These are phyloP conservation scores for Limenitis camilla DNA, from an alignment of 2,888 invertebrate genomes.

Conservation along the genomic window DNA sequence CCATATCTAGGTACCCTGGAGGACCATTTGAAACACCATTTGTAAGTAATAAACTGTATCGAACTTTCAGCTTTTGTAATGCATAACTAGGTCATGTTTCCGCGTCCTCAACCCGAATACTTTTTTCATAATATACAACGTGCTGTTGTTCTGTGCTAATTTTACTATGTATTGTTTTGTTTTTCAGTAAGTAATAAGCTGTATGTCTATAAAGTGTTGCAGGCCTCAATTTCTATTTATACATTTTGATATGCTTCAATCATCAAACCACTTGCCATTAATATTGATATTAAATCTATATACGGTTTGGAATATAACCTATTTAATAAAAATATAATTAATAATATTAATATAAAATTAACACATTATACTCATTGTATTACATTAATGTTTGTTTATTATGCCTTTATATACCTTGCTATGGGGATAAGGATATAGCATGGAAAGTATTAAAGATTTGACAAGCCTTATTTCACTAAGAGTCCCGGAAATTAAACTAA, in stretches of 20 bases:
- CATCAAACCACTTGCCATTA: too few relatives aligned
- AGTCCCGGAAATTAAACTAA: conserved; percentile 36
- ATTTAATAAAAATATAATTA: too few relatives aligned
- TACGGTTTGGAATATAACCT: too few relatives aligned
- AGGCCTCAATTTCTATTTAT: neutral
- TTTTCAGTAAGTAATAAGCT: neutral
- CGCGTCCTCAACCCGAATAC: conserved; percentile 56
- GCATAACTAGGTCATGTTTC: conserved; percentile 64
- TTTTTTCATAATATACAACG: conserved; percentile 25
- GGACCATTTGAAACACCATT: conserved; percentile 52
- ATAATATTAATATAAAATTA: too few relatives aligned
- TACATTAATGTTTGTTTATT: too few relatives aligned
- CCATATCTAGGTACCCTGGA: conserved; percentile 45
- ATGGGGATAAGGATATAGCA: too few relatives aligned
- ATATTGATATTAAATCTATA: too few relatives aligned
- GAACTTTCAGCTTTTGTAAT: conserved; percentile 14
- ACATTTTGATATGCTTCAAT: neutral
- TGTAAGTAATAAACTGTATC: conserved; percentile 47
- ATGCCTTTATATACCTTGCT: too few relatives aligned
- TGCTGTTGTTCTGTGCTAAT: conserved; percentile 16
- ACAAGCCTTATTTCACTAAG: conserved; percentile 21
- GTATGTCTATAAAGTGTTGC: neutral
- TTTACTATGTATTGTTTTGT: neutral
- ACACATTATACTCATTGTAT: too few relatives aligned
- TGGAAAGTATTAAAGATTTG: conserved; percentile 19